Conservation (phyloP, 1,140 invertebrate species). For the Drosophila equinoxialis region DNA sequence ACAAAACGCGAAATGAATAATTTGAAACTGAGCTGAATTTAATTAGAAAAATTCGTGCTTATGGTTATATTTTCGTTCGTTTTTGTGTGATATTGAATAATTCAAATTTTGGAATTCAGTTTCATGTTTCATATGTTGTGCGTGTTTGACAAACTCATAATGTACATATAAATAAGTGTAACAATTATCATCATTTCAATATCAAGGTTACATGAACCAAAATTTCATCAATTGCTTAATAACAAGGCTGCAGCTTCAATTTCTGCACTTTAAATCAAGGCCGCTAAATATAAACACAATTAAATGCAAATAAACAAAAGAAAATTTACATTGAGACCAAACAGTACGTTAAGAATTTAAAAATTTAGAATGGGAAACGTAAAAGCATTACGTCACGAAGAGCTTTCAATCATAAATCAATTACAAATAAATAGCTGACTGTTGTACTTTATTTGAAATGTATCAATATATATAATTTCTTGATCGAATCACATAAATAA, state of each 20-base stretch:
- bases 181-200: slow-evolving; percentile 37
- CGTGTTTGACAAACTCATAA: slow-evolving; percentile 36
- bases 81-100: slow-evolving; percentile 50
- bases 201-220: slow-evolving; percentile 19
- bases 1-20: not conserved
- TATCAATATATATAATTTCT: too few species aligned
- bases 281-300: not conserved
- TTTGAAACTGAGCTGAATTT: slow-evolving; percentile 46
- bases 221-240: slow-evolving; percentile 29
- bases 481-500: too few species aligned
- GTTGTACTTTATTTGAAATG: too few species aligned
- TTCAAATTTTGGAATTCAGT: slow-evolving; percentile 12
- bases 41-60: slow-evolving; percentile 53
- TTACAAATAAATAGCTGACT: not conserved
- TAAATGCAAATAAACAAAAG: not conserved
- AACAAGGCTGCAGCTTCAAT: slow-evolving; percentile 47
- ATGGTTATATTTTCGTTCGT: slow-evolving; percentile 9
- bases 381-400: not conserved
- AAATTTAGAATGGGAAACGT: not conserved
- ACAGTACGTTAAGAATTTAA: not conserved
- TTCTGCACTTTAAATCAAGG: slow-evolving; percentile 27
- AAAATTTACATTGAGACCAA: not conserved
- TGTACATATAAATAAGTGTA: slow-evolving; percentile 22
- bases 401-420: not conserved
- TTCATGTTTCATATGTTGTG: slow-evolving; percentile 24